These are phyloP conservation scores for Tetragnatha montana DNA, from an alignment of 2,888 invertebrate genomes.

Conservation along the genomic window DNA sequence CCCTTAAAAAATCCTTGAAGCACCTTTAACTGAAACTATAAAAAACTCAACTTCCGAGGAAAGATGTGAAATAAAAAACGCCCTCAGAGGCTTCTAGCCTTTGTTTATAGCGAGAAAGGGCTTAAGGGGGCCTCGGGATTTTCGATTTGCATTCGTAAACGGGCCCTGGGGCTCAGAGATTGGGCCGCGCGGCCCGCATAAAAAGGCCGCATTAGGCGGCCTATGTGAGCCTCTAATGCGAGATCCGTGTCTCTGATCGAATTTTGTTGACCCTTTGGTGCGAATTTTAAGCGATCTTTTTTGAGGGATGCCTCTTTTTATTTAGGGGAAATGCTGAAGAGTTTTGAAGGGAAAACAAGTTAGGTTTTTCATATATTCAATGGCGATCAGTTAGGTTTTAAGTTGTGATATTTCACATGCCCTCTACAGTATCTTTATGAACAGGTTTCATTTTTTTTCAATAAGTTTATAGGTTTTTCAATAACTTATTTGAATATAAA, in stretches of 20 bases:
- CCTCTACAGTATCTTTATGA: no score
- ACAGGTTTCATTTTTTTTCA: no score
- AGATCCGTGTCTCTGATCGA: conserved; percentile 54
- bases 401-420: no score
- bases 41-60: neutral
- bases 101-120: conserved; percentile 55
- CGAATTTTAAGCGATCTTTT: neutral
- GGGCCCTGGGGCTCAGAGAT: conserved; percentile 36
- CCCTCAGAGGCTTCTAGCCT: conserved; percentile 5
- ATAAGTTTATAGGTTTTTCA: no score
- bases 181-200: conserved; percentile 39
- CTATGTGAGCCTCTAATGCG: conserved; percentile 34
- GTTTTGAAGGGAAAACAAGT: no score
- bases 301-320: no score
- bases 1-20: neutral
- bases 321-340: no score
- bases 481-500: no score
- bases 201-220: conserved; percentile 43
- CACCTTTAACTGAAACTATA: neutral
- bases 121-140: conserved; percentile 38
- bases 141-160: conserved; percentile 52
- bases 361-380: no score
- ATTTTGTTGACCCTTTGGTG: conserved; percentile 33
- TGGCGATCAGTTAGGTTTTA: no score
- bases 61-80: neutral